Percentiles rank a stretch among this genome's conserved stretches.
These are phyloP conservation scores for Channallabes apus DNA, from an alignment of 2,797 vertebrate species.

Conservation along the genomic window DNA sequence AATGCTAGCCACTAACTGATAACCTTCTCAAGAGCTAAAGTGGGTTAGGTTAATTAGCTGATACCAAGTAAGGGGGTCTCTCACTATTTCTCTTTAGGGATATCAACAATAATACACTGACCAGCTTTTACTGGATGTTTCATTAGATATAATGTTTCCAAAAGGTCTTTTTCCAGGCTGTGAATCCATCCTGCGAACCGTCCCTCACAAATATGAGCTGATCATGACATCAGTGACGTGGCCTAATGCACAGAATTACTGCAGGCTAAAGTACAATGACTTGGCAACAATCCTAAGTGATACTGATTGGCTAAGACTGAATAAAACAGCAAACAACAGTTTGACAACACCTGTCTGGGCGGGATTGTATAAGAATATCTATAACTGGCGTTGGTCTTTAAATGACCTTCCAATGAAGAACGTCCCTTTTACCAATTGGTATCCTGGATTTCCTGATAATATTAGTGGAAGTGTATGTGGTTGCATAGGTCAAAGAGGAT, in stretches of 20 bases:
- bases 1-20: too few relatives aligned
- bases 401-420: neutral
- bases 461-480: neutral
- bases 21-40: too few relatives aligned
- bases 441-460: neutral
- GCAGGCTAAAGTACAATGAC: neutral
- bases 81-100: too few relatives aligned
- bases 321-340: too few relatives aligned
- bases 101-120: too few relatives aligned
- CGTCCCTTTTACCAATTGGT: neutral
- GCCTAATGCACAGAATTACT: constrained; percentile 7
- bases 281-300: neutral
- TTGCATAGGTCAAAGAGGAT: too few relatives aligned
- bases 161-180: neutral
- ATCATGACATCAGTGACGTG: neutral
- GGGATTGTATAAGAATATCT: neutral
- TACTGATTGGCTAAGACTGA: neutral
- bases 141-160: neutral
- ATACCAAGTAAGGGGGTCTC: too few relatives aligned
- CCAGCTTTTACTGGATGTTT: neutral
- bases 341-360: neutral
- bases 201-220: neutral
- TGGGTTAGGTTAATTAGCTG: too few relatives aligned
- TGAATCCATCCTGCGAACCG: too few relatives aligned
- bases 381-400: constrained; percentile 11